Percentiles rank a stretch among this genome's conserved stretches.
Conservation (phyloP, 2,888 invertebrate species). For the Caenorhabditis becei region DNA sequence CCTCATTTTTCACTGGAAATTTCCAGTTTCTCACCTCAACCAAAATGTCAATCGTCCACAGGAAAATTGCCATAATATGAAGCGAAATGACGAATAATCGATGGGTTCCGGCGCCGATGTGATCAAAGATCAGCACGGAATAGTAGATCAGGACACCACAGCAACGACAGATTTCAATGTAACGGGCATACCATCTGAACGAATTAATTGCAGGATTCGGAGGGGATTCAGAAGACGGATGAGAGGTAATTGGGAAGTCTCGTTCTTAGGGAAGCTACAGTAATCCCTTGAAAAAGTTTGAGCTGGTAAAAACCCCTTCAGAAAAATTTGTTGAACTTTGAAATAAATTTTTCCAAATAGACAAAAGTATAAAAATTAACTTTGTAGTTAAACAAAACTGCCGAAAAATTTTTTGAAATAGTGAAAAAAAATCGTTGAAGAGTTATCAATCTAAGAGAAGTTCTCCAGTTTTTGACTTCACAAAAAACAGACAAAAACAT, state of each 20-base stretch:
- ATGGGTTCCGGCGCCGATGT: constrained; percentile 76
- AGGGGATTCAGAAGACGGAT: too few relatives aligned
- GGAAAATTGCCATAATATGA: constrained; percentile 59
- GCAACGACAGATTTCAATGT: constrained; percentile 75
- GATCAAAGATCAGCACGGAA: constrained; percentile 69
- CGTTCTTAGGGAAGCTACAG: constrained; percentile 1
- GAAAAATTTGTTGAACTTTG: too few relatives aligned
- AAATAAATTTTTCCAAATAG: too few relatives aligned
- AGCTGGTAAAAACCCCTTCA: too few relatives aligned
- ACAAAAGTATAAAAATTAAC: too few relatives aligned
- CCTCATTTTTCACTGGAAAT: not conserved
- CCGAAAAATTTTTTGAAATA: too few relatives aligned
- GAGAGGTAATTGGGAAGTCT: too few relatives aligned
- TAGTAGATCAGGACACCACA: constrained; percentile 76
- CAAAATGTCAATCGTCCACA: constrained; percentile 53
- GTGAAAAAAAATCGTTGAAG: too few relatives aligned
- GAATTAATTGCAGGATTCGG: not conserved
- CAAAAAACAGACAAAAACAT: too few relatives aligned
- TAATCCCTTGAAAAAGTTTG: not conserved
- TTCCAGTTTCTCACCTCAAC: constrained; percentile 41
- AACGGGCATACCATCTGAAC: constrained; percentile 76
- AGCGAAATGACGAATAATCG: constrained; percentile 74
- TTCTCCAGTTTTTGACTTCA: too few relatives aligned
- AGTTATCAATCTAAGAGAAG: too few relatives aligned
- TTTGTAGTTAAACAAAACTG: too few relatives aligned